Conservation (phyloP, 1,140 invertebrate species). For the Anagrus nilaparvatae region DNA sequence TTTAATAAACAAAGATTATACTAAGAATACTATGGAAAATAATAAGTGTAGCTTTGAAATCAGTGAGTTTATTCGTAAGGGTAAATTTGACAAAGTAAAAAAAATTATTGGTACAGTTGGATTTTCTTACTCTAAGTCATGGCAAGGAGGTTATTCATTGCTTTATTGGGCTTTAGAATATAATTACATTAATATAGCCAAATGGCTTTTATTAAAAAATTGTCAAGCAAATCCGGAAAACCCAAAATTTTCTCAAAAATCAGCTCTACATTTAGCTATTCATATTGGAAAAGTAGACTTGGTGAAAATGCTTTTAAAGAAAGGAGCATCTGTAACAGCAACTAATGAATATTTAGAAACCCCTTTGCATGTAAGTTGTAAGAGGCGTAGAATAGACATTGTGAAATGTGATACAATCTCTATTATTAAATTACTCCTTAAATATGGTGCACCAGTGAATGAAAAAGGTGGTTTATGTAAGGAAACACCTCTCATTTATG, state of each 20-base stretch:
- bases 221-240: constrained; percentile 12
- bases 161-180: constrained; percentile 5
- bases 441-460: constrained; percentile 9
- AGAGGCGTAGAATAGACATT: constrained; percentile 6
- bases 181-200: constrained; percentile 9
- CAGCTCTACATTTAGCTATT: constrained; percentile 10
- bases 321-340: constrained; percentile 7
- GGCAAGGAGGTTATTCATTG: constrained; percentile 11
- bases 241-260: constrained; percentile 7
- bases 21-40: no score
- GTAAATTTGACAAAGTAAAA: constrained; percentile 12
- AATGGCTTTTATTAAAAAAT: constrained; percentile 11
- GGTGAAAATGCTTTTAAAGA: constrained; percentile 10
- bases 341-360: constrained; percentile 8
- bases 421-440: constrained; percentile 11
- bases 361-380: constrained; percentile 11
- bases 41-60: constrained; percentile 5
- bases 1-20: no score
- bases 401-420: constrained; percentile 6
- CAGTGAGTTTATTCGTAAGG: constrained; percentile 9
- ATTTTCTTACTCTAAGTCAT: constrained; percentile 7
- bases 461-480: constrained; percentile 10
- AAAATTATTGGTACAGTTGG: constrained; percentile 6
- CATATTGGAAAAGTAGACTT: constrained; percentile 6
- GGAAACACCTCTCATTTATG: constrained; percentile 10